Base-by-base conservation (phyloP, 2,113 vertebrate species). In the Romanogobio albipinnatus region DNA sequence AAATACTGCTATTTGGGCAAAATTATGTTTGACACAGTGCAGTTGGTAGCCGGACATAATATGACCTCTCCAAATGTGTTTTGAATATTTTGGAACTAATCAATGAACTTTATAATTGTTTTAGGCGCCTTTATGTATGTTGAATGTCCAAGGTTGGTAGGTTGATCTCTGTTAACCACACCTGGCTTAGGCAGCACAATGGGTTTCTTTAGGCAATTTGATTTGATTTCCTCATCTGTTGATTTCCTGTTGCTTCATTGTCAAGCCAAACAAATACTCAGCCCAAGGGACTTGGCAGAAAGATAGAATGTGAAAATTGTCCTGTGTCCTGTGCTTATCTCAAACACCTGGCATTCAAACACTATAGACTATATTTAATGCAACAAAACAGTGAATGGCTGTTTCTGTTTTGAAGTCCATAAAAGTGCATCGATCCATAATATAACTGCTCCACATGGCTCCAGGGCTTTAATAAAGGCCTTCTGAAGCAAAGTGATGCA, bases 241-340 rank as follows among this genome's bases (percentile, higher is more conserved):
- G 78, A 49, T 66, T 64, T 81, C 43, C 78, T 81, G 59, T 66
- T 66, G 58, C 61, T 47, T 66, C 43, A 66, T 64, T 66, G 61
- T 81, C 43, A 81, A 81, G 78, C 59, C 39, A 80, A 80, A 64
- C 77, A 11, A 64, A 29, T 47, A 51, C 61, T 81, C 14, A 64
- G 61, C 59, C 59, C 45, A 81, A 49, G 45, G 78, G 59, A 29
- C 45, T 81, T 81, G 61, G 61, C 78, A 51, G 14, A 66, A 29
- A 47, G 43, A 66, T 66, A 64, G 24, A 26, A 80, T 64, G 59
- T n/a, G 43, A 80, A 80, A 3, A 19, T 66, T 29, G 29, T 29
- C 29, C 88, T 89, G 78, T 82, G 84, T 90, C 87, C 88, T 89
- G 78, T 77, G 86, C 68, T 84, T 62, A 49, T 24, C 76, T 78